A percentile compares a stretch with the other conserved stretches of the same genome.
Conservation (phyloP, 37 sponge, comb jelly and placozoan species). For the Oscarella lobularis region DNA sequence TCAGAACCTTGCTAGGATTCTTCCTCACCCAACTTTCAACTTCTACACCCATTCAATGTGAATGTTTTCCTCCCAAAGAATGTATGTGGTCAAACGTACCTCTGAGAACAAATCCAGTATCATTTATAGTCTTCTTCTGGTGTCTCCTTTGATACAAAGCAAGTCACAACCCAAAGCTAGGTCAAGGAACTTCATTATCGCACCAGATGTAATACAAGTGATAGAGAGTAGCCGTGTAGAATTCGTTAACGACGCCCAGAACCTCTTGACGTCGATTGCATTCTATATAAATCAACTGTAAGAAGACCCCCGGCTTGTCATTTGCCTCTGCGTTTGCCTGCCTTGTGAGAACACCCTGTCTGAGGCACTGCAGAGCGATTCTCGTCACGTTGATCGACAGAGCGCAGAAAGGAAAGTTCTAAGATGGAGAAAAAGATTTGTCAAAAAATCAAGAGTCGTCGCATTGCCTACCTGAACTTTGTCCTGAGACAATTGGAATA, state of each 20-base stretch:
- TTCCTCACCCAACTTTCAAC: too few species aligned
- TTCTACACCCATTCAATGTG: too few species aligned
- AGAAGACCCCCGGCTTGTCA: background rate
- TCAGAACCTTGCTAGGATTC: too few species aligned
- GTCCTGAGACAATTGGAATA: slow-evolving; percentile 29
- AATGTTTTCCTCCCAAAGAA: too few species aligned
- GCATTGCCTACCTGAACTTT: background rate
- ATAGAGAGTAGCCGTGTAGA: slow-evolving; percentile 45
- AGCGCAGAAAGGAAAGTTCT: slow-evolving; percentile 57
- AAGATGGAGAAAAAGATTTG: background rate
- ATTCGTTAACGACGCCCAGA: slow-evolving; percentile 53
- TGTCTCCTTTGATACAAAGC: background rate
- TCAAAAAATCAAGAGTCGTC: background rate
- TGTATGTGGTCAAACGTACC: too few species aligned
- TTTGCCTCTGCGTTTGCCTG: background rate
- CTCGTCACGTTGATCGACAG: slow-evolving; percentile 64
- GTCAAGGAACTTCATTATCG: background rate
- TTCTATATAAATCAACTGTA: background rate
- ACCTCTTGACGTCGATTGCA: slow-evolving; percentile 64
- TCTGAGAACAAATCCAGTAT: background rate
- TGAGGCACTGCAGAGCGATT: slow-evolving; percentile 36
- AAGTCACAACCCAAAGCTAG: background rate
- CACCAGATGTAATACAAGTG: slow-evolving; percentile 40
- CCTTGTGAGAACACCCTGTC: slow-evolving; percentile 24
- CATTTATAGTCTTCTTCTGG: background rate